phyloP scores from a whole-genome alignment of 1,140 invertebrate genomes.

The Caenorhabditis inopinata region DNA sequence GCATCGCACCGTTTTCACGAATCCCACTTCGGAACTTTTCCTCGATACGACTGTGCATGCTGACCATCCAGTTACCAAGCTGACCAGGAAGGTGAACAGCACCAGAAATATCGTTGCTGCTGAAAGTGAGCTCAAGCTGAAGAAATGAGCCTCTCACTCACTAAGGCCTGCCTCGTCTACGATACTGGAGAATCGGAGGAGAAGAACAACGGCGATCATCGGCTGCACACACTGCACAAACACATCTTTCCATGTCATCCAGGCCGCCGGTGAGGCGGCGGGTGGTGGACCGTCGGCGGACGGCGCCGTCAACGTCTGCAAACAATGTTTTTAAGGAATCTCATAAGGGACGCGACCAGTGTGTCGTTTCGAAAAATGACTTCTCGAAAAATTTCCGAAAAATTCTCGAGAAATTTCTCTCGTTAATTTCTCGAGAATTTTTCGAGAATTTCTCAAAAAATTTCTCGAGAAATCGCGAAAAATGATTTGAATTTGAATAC shows the following conservation, averaged over 20 bases:
- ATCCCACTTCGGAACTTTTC: slow-evolving; percentile 6
- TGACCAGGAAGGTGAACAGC: neutral
- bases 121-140: too few species aligned
- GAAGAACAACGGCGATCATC: neutral
- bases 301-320: neutral
- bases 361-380: too few species aligned
- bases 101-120: neutral
- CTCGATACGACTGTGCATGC: neutral
- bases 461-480: too few species aligned
- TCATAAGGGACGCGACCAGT: too few species aligned
- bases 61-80: neutral
- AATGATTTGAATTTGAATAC: too few species aligned
- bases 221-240: slow-evolving; percentile 6
- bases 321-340: too few species aligned
- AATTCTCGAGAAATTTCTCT: too few species aligned
- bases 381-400: too few species aligned
- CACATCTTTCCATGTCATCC: slow-evolving; percentile 18
- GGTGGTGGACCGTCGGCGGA: neutral
- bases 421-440: too few species aligned
- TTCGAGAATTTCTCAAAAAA: too few species aligned
- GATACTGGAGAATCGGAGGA: neutral
- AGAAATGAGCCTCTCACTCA: too few species aligned
- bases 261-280: neutral
- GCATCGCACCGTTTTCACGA: neutral
- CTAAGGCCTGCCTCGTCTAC: neutral